Conservation (phyloP, 2,888 invertebrate species). For the Caenorhabditis angaria region DNA sequence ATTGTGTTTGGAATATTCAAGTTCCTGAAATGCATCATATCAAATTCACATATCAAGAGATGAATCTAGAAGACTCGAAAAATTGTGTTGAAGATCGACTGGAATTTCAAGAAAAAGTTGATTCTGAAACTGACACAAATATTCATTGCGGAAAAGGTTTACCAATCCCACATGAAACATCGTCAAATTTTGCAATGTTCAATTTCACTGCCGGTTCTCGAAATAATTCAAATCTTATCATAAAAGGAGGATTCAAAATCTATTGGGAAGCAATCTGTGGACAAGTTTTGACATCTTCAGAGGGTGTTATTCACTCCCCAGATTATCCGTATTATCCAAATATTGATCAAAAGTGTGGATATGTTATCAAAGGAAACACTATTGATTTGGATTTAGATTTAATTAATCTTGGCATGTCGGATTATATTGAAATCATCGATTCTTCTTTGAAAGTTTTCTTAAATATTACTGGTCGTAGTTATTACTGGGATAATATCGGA, state of each 20-base stretch:
- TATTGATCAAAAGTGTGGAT: conserved; percentile 54
- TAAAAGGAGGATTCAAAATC: conserved; percentile 62
- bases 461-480: too few relatives aligned
- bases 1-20: conserved; percentile 67
- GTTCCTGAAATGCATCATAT: conserved; percentile 66
- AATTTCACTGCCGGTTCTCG: conserved; percentile 65
- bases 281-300: conserved; percentile 49
- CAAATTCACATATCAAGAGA: conserved; percentile 49
- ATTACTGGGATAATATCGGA: too few relatives aligned
- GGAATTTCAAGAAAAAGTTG: conserved; percentile 53
- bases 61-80: conserved; percentile 57
- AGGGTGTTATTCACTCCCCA: conserved; percentile 68
- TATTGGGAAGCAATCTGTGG: conserved; percentile 68
- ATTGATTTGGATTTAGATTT: conserved; percentile 45
- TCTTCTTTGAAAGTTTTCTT: too few relatives aligned
- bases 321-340: conserved; percentile 68
- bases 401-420: conserved; percentile 30
- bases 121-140: conserved; percentile 56
- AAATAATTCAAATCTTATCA: too few relatives aligned
- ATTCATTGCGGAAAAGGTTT: conserved; percentile 51
- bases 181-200: conserved; percentile 13
- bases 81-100: conserved; percentile 60
- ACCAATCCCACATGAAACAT: conserved; percentile 51
- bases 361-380: conserved; percentile 52
- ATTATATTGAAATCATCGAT: conserved; percentile 35